Percentiles rank a stretch among this genome's conserved stretches.
phyloP scores from a whole-genome alignment of 2,888 invertebrate species.

The Mythimna albipuncta region DNA sequence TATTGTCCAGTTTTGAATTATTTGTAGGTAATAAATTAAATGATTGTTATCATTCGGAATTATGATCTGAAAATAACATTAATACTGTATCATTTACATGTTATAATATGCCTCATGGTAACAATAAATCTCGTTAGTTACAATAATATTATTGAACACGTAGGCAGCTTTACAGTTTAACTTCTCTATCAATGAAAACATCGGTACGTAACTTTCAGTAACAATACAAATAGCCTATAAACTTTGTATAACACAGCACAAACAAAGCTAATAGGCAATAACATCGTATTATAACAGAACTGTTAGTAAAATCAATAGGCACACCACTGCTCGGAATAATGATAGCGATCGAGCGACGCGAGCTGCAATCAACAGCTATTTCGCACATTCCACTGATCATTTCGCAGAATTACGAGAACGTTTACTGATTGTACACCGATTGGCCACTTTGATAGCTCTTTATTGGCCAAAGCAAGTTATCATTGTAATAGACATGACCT shows the following conservation, averaged over 20 bases:
- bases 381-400: slow-evolving; percentile 33
- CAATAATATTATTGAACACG: not conserved
- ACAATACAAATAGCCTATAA: not conserved
- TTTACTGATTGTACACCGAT: slow-evolving; percentile 36
- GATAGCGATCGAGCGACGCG: slow-evolving; percentile 13
- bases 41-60: slow-evolving; percentile 6
- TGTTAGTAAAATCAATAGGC: slow-evolving; percentile 46
- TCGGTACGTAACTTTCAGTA: slow-evolving; percentile 2
- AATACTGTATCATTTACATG: not conserved
- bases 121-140: not conserved
- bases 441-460: slow-evolving; percentile 29
- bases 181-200: not conserved
- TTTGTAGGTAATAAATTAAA: slow-evolving; percentile 2
- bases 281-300: slow-evolving; percentile 16
- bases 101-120: not conserved
- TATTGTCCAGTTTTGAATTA: slow-evolving; percentile 18
- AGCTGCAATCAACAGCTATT: slow-evolving; percentile 41
- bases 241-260: not conserved
- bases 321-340: slow-evolving; percentile 23
- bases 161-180: not conserved
- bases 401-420: slow-evolving; percentile 39
- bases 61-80: slow-evolving; percentile 2
- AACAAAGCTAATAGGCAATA: slow-evolving; percentile 27
- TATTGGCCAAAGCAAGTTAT: slow-evolving; percentile 26
- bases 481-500: slow-evolving; percentile 8